phyloP scores from a whole-genome alignment of 2,888 invertebrate species.

The Dyspetes luteomarginatus region DNA sequence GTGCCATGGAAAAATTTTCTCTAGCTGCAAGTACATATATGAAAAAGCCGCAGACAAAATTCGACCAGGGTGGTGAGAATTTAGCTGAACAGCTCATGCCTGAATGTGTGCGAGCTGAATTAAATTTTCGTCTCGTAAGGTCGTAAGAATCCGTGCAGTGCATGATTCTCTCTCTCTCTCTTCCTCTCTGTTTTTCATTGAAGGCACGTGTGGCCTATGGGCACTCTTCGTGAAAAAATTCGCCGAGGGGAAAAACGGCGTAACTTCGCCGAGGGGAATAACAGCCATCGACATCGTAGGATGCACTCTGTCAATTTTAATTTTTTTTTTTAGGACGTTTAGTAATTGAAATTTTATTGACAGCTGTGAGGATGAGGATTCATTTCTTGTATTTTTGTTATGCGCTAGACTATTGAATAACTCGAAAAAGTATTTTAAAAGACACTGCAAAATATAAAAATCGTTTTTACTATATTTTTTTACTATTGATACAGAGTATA shows the following conservation, averaged over 20 bases:
- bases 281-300: slow-evolving; percentile 2
- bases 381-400: background rate
- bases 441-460: background rate
- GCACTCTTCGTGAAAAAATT: background rate
- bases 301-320: background rate
- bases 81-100: background rate
- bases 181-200: background rate
- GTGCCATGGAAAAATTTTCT: background rate
- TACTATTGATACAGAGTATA: no score
- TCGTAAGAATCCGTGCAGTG: background rate
- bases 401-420: background rate
- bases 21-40: background rate
- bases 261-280: no score
- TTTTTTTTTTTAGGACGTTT: background rate
- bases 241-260: background rate
- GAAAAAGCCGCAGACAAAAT: background rate
- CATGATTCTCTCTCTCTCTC: background rate
- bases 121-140: slow-evolving; percentile 17
- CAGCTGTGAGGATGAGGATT: background rate
- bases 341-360: background rate
- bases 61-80: slow-evolving; percentile 6
- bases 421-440: background rate
- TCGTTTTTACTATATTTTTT: no score
- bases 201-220: background rate
- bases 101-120: background rate